Evolutionary conservation across 2,888 invertebrate species (phyloP), one percentile per base, ranked within the genome.

Genomic region (Drosophila falleni): DNA sequence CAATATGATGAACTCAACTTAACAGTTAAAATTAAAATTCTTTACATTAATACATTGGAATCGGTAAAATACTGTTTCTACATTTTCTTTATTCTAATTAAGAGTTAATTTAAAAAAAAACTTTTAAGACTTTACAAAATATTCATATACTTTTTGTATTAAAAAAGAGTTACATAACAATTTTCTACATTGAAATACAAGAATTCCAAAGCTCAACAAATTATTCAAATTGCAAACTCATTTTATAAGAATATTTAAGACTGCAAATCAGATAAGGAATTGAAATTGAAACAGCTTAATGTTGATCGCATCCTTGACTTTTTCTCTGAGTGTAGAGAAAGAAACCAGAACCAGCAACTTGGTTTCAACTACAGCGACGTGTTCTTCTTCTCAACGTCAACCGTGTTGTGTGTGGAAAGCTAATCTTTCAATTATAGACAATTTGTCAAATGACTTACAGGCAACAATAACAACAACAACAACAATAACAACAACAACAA

Each of bases 341-440:
- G 53, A 49, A 63, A 63, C 55, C 58, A 60, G 47, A 61, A 51
- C 49, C 50, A 46, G 31, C 42, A 60, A 35, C 39, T n/a, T 3
- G 35, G 53, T 26, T 37, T n/a, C 59, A 55, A 53, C 71, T 46
- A 35, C 58, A 64, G 61, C 72, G 78, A 83, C 83, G 75, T 74
- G 81, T 84, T 87, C 70, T 73, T 74, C 72, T 67, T 71, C 73
- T 73, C 82, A 73, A 81, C 86, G 85, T 85, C 82, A 81, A 82
- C 74, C 71, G 75, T 59, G 77, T 75, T 82, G 82, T 87, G 82
- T 82, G 87, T 87, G 87, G 89, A 90, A 90, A 90, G 90, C 92
- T 92, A 92, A 92, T 92, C 91, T 92, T 92, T 92, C 91, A 92
- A 92, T 92, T 91, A 91, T 91, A 91, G 90, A 88, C 92, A 92